These are phyloP conservation scores for Enhydra lutris DNA, from an alignment of 2,113 vertebrate species.

Conservation along the genomic window DNA sequence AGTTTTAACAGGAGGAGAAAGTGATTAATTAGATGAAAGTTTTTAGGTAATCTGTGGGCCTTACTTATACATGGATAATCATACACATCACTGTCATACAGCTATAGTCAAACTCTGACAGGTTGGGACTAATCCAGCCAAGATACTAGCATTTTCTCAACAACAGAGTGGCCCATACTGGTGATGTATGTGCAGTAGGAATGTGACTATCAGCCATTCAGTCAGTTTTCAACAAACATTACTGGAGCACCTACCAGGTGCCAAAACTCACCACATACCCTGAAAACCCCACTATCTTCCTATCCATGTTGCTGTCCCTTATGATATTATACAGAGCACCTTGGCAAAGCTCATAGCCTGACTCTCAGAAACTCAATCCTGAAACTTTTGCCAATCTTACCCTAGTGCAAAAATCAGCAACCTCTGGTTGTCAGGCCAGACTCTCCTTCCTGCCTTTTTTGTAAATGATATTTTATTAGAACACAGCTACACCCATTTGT, in stretches of 20 bases:
- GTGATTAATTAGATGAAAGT: not conserved
- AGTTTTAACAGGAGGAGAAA: constrained; percentile 24
- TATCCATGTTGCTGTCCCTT: not conserved
- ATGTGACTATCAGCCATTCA: not conserved
- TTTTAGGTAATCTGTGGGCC: not conserved
- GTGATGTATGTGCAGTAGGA: not conserved
- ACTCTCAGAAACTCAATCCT: not conserved
- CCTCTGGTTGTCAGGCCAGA: not conserved
- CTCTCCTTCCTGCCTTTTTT: not conserved
- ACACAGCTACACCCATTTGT: not conserved
- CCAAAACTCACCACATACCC: not conserved
- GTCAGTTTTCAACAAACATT: not conserved
- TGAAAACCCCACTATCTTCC: not conserved
- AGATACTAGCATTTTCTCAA: not conserved
- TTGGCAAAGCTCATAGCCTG: not conserved
- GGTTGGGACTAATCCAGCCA: not conserved
- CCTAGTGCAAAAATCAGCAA: not conserved
- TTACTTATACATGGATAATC: not conserved
- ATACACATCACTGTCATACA: not conserved
- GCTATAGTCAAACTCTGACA: not conserved
- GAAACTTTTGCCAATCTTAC: not conserved
- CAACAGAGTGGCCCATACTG: not conserved
- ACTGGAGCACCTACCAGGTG: not conserved
- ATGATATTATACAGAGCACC: not conserved
- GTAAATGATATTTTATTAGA: constrained; percentile 25